These are phyloP conservation scores for Agelas oroides DNA, from an alignment of 37 sponge, comb jelly and placozoan genomes.

Conservation along the genomic window DNA sequence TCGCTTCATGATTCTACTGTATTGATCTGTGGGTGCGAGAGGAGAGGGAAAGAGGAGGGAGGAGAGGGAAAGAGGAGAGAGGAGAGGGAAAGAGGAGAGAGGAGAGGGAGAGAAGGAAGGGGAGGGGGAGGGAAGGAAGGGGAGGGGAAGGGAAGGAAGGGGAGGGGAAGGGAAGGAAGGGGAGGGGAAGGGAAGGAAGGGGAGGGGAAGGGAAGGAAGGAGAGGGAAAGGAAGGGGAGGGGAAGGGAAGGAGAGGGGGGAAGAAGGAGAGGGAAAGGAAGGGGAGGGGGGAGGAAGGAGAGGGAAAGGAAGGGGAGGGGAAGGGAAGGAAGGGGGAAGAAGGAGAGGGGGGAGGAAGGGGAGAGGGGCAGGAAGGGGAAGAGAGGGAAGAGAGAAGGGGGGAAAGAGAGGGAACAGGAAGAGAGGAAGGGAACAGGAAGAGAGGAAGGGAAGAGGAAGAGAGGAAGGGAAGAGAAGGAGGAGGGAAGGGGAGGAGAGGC, in stretches of 20 bases:
- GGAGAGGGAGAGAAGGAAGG: constrained; percentile 16
- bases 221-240: background rate
- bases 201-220: background rate
- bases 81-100: constrained; percentile 23
- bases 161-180: background rate
- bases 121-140: constrained; percentile 5
- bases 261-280: background rate
- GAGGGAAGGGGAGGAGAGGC: background rate
- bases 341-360: no score
- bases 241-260: no score
- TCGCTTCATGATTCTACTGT: no score
- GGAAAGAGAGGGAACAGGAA: no score
- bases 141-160: background rate
- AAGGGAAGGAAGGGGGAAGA: no score
- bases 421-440: background rate
- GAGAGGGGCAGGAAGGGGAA: background rate
- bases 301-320: background rate
- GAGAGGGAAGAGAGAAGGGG: no score
- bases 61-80: constrained; percentile 16
- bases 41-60: no score
- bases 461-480: no score
- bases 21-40: no score
- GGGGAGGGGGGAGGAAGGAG: background rate
- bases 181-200: background rate
- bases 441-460: no score